Evolutionary conservation across 2,888 invertebrate genomes (phyloP).

Genomic region (Tuta absoluta): DNA sequence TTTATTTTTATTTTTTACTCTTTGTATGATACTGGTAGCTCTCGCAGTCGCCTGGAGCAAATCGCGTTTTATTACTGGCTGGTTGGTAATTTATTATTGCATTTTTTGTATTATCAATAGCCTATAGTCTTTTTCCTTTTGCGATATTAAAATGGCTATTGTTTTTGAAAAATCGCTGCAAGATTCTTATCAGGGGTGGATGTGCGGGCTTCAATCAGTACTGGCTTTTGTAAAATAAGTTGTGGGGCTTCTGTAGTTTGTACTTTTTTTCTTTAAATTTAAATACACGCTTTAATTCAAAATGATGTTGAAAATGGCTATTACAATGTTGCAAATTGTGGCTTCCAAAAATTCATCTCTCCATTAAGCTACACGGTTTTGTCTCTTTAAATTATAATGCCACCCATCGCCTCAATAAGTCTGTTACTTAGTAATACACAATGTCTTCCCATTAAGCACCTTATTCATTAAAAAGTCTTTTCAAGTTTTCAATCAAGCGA

Average conservation of each 20-base stretch:
- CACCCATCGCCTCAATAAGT: not conserved
- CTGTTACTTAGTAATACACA: not conserved
- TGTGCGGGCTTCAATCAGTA: constrained; percentile 51
- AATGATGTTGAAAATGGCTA: not conserved
- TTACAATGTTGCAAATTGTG: constrained; percentile 11
- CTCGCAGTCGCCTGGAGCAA: constrained; percentile 74
- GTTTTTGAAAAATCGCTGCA: constrained; percentile 76
- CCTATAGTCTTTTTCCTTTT: constrained; percentile 70
- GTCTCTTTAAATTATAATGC: not conserved
- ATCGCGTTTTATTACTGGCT: constrained; percentile 79
- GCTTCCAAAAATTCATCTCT: not conserved
- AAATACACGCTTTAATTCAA: not conserved
- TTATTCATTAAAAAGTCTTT: not conserved
- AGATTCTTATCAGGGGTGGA: constrained; percentile 67
- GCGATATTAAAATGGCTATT: constrained; percentile 79
- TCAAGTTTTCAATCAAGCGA: constrained; percentile 35
- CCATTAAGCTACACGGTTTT: not conserved
- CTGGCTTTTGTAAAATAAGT: constrained; percentile 47
- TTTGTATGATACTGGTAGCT: constrained; percentile 74
- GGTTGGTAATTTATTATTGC: constrained; percentile 78
- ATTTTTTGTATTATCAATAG: constrained; percentile 81
- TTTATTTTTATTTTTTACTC: constrained; percentile 44
- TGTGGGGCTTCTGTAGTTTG: constrained; percentile 32
- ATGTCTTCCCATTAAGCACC: not conserved
- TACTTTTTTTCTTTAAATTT: not conserved